A percentile compares a stretch with the other conserved stretches of the same genome.
These are phyloP conservation scores for Umimayanthus chanpuru DNA, from an alignment of 92 coral and sea anemone genomes.

Conservation along the genomic window DNA sequence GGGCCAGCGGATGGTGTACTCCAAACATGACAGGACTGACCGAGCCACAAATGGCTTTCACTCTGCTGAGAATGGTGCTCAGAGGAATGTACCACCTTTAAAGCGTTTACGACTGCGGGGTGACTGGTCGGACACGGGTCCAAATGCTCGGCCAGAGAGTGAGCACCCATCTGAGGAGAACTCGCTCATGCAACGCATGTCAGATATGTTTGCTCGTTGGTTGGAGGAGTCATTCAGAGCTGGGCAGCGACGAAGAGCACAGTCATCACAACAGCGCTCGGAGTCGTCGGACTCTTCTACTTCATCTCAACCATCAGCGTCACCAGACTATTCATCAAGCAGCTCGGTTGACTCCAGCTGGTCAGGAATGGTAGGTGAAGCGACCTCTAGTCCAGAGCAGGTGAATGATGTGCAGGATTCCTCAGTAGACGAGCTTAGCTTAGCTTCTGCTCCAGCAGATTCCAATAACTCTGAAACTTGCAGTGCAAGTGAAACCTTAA, in stretches of 20 bases:
- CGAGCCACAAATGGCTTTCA: constrained; percentile 55
- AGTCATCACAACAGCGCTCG: constrained; percentile 56
- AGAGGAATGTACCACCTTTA: constrained; percentile 79
- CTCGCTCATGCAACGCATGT: constrained; percentile 93
- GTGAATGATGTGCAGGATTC: constrained; percentile 22
- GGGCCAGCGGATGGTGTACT: constrained; percentile 47
- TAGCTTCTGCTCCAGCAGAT: not conserved
- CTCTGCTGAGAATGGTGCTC: constrained; percentile 49
- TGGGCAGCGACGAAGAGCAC: constrained; percentile 76
- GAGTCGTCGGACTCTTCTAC: constrained; percentile 52
- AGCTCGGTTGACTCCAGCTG: constrained; percentile 68
- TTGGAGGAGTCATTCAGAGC: constrained; percentile 92
- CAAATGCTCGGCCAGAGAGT: constrained; percentile 97
- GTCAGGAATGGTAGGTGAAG: constrained; percentile 49
- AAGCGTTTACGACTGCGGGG: constrained; percentile 95
- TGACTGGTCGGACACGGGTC: constrained; percentile 99
- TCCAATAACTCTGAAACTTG: not conserved
- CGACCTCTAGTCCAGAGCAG: constrained; percentile 38
- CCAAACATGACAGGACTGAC: constrained; percentile 41
- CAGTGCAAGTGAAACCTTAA: constrained; percentile 1
- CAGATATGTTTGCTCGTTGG: constrained; percentile 98
- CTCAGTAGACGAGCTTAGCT: constrained; percentile 10
- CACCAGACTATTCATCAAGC: constrained; percentile 61
- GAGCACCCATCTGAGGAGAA: constrained; percentile 86
- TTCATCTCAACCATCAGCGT: constrained; percentile 63